Base-by-base conservation (phyloP, 2,113 vertebrate genomes). In the Erythrolamprus reginae region DNA sequence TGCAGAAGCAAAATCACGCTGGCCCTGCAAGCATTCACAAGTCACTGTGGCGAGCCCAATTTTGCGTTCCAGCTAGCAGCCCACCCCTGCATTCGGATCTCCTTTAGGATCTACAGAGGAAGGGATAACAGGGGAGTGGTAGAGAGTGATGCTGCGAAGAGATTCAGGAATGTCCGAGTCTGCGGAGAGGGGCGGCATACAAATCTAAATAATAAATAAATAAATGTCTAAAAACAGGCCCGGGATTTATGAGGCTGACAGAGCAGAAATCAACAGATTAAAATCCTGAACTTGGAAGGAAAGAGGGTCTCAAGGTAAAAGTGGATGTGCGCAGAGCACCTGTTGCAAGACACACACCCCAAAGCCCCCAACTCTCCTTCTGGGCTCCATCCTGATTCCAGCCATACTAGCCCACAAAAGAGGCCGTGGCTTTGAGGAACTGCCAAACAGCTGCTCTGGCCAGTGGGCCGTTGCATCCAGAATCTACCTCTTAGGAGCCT, bases 401-500 rank as follows among this genome's bases (percentile, higher is more conserved):
- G 28, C 61, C 28, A 33, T n/a, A 4, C 5, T 15, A 13, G 61
- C 4, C 58, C 28, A 70, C 61, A 33, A 33, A 33, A 15, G 70
- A 9, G 70, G 19, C 17, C 17, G 7, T 38, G n/a, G 33, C 70
- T 77, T 42, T 77, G 70, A 77, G 65, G 70, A 77, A 33, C 70
- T 77, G 70, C 33, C 70, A 42, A 77, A 38, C 70, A 77, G 65
- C 65, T 38, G 17, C 65, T 38, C 6, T 21, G 17, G 70, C 6
- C 6, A 0, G 6, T 3, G 1, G 1, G 17, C 33, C 33, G 0
- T 21, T 42, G 65, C 7, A 0, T 21, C 70, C 1, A 17, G 70
- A 21, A 5, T 19, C 65, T 77, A 38, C 33, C 65, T 77, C 33
- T 0, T 1, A 38, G 33, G 6, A 77, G 33, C 17, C n/a, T 19